phyloP scores from a whole-genome alignment of 2,888 invertebrate species.

The Parnassius mnemosyne region DNA sequence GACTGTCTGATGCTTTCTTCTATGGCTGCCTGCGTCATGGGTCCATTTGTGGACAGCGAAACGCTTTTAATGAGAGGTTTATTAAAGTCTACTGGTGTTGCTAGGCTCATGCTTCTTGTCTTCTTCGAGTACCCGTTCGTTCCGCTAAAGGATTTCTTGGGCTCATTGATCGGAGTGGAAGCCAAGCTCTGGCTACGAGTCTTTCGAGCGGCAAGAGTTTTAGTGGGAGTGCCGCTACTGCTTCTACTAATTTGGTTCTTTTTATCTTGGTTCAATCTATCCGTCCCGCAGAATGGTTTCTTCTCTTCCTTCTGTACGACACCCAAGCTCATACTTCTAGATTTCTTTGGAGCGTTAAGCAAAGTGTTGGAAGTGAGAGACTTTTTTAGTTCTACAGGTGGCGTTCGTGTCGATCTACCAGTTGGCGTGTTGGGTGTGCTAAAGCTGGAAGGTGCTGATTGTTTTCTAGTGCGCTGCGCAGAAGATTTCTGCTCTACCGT shows the following conservation, averaged over 20 bases:
- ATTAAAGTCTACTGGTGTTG: conserved; percentile 45
- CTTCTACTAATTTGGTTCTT: conserved; percentile 48
- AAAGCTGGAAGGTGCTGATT: conserved; percentile 57
- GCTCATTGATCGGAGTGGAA: conserved; percentile 57
- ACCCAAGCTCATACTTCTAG: conserved; percentile 68
- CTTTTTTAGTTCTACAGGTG: conserved; percentile 56
- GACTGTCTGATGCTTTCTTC: conserved; percentile 72
- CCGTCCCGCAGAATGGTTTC: conserved; percentile 54
- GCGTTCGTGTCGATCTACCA: conserved; percentile 52
- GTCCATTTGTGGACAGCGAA: conserved; percentile 49
- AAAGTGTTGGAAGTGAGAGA: conserved; percentile 50
- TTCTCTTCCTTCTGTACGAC: conserved; percentile 45
- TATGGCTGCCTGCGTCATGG: conserved; percentile 71
- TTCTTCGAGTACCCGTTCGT: conserved; percentile 53
- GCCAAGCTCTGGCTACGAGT: conserved; percentile 69
- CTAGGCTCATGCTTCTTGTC: conserved; percentile 70
- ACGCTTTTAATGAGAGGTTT: conserved; percentile 52
- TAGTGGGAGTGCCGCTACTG: conserved; percentile 50
- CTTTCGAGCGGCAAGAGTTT: conserved; percentile 39
- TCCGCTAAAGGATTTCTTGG: conserved; percentile 45
- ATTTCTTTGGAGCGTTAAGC: conserved; percentile 59
- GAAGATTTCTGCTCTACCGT: conserved; percentile 35
- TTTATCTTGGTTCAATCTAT: conserved; percentile 48
- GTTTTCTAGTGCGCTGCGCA: conserved; percentile 49
- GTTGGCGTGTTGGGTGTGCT: conserved; percentile 62